Conservation (phyloP, 2,113 vertebrate species). For the Scatophagus argus region DNA sequence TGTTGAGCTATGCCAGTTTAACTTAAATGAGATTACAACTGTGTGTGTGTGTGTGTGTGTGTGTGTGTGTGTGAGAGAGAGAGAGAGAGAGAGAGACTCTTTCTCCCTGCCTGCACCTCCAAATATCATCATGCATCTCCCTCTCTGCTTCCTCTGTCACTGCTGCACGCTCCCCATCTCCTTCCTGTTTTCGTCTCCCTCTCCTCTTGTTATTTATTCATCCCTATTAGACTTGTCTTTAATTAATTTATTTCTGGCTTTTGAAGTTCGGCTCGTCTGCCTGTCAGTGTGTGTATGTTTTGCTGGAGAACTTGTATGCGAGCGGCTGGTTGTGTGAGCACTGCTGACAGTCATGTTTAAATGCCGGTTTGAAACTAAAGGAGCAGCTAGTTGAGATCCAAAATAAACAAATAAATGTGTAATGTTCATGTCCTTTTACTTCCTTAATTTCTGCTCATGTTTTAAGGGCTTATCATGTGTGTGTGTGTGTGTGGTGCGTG, state of each 20-base stretch:
- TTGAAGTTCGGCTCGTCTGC: conserved; percentile 77
- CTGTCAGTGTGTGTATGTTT: conserved; percentile 63
- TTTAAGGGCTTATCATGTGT: conserved; percentile 35
- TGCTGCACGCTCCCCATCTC: conserved; percentile 38
- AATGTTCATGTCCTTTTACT: conserved; percentile 45
- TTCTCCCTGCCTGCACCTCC: conserved; percentile 44
- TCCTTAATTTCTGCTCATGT: conserved; percentile 60
- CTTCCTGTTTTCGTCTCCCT: conserved; percentile 70
- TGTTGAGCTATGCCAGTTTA: conserved; percentile 7
- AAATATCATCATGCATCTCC: conserved; percentile 52
- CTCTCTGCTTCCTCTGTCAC: conserved; percentile 57
- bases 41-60: no score
- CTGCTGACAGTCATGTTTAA: conserved; percentile 44
- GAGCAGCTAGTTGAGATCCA: conserved; percentile 27
- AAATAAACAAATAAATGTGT: conserved; percentile 61
- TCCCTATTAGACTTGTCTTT: conserved; percentile 67
- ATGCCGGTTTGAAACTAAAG: conserved; percentile 25
- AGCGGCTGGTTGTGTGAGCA: conserved; percentile 23
- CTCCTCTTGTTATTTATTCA: conserved; percentile 75
- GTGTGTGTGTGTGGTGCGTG: conserved; percentile 35
- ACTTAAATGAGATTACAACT: conserved; percentile 40
- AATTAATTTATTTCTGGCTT: conserved; percentile 78
- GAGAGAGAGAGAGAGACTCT: no score
- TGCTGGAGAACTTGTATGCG: conserved; percentile 48
- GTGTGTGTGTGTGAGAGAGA: no score